Evolutionary conservation across 2,797 vertebrate genomes (phyloP), one percentile per base, ranked within the genome.

Genomic region (Saguinus oedipus): DNA sequence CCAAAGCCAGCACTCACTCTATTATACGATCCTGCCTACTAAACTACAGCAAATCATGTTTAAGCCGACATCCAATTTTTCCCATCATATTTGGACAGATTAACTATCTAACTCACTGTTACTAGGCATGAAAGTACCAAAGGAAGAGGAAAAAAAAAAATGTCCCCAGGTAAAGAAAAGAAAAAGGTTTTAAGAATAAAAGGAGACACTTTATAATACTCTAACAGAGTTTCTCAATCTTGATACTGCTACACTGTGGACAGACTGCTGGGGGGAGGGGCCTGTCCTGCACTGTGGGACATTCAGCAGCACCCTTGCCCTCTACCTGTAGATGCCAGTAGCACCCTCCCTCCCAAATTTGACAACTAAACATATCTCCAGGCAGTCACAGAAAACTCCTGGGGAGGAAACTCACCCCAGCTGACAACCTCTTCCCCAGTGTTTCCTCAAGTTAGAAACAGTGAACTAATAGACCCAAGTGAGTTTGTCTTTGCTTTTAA

Each of bases 171-270:
- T 89, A 59, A 46, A 53, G 10, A 72, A 15, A 39, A 39, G 68
- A 88, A 93, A 46, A 79, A 48, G 9, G 14, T 27, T 39, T 70
- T 81, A 75, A 92, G 36, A 81, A 72, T 14, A 91, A 91, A 92
- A 84, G 13, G 4, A 78, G 20, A 78, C 17, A 53, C 3, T 30
- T 33, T 64, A 33, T 8, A 20, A 15, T 26, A 42, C 30, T 79
- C 19, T 33, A 64, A 75, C 3, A 42, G 11, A 4, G 4, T 75
- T 91, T 55, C 59, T 92, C 42, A 33, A 20, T 75, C 59, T 86
- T 55, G 68, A 44, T 13, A 17, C 44, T 15, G 61, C n/a, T 27
- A 85, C 17, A 74, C 7, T 30, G 26, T 44, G 1, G 6, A 57
- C 19, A 78, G 10, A 50, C 42, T 50, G 46, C 2, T 30, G 10